Base-by-base conservation (phyloP, 2,797 vertebrate genomes). In the Halcyon smyrnensis region DNA sequence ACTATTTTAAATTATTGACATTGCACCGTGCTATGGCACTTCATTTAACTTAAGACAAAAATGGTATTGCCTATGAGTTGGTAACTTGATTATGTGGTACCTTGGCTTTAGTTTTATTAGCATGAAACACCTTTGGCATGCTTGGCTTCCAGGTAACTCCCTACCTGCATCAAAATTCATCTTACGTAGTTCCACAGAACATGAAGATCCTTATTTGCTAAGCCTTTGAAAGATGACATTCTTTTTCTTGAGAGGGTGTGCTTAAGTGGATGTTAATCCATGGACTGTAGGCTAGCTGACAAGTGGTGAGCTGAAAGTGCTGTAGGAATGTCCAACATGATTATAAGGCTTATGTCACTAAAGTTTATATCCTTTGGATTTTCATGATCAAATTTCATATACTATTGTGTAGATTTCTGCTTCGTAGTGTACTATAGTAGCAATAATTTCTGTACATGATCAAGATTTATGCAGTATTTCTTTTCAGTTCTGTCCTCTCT, bases 401-500 rank as follows among this genome's bases (percentile, higher is more conserved):
- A 97, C 85, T 93, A 65, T 92, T 98, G 97, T 98, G 97, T 97
- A 97, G 94, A 98, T 83, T 94, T 97, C 97, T 96, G 98, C 98
- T 98, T 98, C 97, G 97, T 98, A 98, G 98, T 98, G 97, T 97
- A 97, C 93, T 98, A 96, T 98, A 97, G 98, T 97, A 98, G 98
- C 98, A 98, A 98, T 98, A 98, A 98, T 98, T 98, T 98, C 98
- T 98, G 98, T 98, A 98, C n/a, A 93, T 95, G 97, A 98, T 98
- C 94, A 95, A 97, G 97, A 97, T 92, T 98, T 98, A 97, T 17
- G 73, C 97, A 95, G 95, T 96, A 96, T 97, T 98, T 98, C 91
- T 97, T 97, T 97, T 88, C 77, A 92, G 85, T 94, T 98, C 92
- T 97, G 81, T 83, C 69, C 62, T 95, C 96, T 97, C 78, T 95